These are phyloP conservation scores for Mythimna albipuncta DNA, from an alignment of 2,888 invertebrate species.

Conservation along the genomic window DNA sequence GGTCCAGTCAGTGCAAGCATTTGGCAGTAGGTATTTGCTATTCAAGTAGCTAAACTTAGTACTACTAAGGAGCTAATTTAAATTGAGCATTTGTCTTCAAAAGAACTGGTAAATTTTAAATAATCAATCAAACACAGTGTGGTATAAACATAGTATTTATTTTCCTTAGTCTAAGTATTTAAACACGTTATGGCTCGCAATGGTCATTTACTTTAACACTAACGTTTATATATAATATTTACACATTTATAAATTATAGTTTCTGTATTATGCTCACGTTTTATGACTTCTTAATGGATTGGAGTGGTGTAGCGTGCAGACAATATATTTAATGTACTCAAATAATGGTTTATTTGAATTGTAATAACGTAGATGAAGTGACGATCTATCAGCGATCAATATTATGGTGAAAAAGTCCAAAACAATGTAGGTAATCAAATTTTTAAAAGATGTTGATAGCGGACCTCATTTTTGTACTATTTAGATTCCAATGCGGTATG, in stretches of 20 bases:
- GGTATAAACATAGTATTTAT: slow-evolving; percentile 71
- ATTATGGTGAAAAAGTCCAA: not conserved
- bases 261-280: slow-evolving; percentile 46
- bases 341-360: not conserved
- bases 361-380: not conserved
- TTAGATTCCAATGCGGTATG: no score
- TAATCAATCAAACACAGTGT: slow-evolving; percentile 36
- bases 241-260: slow-evolving; percentile 48
- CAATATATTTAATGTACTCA: not conserved
- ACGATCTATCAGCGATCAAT: not conserved
- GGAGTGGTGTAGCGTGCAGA: not conserved
- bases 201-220: slow-evolving; percentile 48
- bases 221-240: slow-evolving; percentile 56
- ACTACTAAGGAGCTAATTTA: no score
- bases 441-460: no score
- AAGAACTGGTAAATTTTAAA: no score
- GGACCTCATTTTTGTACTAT: no score
- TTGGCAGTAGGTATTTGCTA: no score
- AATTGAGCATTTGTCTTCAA: no score
- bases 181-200: slow-evolving; percentile 73
- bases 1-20: no score
- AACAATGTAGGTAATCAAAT: no score
- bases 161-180: slow-evolving; percentile 62
- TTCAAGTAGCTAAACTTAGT: no score
- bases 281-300: slow-evolving; percentile 22